A percentile compares a stretch with the other conserved stretches of the same genome.
phyloP scores from a whole-genome alignment of 2,113 vertebrate species.

The Centropristis striata region DNA sequence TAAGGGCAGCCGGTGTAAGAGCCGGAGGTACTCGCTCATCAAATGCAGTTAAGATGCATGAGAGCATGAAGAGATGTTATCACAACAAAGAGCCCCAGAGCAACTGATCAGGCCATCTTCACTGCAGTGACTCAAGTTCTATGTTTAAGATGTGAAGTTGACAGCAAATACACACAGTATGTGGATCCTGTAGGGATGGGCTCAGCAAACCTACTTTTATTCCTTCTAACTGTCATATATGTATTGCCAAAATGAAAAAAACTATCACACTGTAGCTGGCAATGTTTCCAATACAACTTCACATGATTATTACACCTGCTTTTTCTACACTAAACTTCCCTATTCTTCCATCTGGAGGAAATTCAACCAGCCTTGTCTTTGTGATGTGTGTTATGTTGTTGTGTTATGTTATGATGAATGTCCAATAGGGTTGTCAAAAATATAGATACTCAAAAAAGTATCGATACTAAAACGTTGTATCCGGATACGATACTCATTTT shows the following conservation, averaged over 20 bases:
- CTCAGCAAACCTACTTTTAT: neutral
- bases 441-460: no score
- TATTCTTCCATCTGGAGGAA: neutral
- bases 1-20: slow-evolving; percentile 43
- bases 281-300: neutral
- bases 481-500: no score
- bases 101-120: slow-evolving; percentile 17
- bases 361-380: no score
- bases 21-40: slow-evolving; percentile 57
- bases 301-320: neutral
- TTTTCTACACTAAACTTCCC: neutral
- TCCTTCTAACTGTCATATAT: neutral
- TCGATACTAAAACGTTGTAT: no score
- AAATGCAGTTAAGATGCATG: slow-evolving; percentile 75
- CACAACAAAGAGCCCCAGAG: slow-evolving; percentile 65
- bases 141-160: slow-evolving; percentile 34
- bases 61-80: slow-evolving; percentile 72
- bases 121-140: slow-evolving; percentile 48
- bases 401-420: no score
- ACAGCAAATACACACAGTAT: slow-evolving; percentile 34
- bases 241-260: no score
- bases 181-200: neutral
- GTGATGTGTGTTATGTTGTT: no score
- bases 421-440: no score
- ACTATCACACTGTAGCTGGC: neutral